Conservation (phyloP, 2,888 invertebrate species). For the Tetrapedia diversipes region DNA sequence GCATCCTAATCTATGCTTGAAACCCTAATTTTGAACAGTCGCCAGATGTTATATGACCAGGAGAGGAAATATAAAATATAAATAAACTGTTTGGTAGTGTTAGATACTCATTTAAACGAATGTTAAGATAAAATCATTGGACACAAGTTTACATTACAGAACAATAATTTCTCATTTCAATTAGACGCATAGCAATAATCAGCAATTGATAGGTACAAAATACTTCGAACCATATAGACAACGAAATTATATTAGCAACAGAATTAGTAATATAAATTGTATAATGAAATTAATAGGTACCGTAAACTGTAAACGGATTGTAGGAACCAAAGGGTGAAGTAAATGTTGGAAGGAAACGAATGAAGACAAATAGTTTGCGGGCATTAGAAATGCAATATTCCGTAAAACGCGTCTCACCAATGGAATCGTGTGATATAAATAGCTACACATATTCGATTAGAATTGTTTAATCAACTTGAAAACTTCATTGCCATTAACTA, state of each 20-base stretch:
- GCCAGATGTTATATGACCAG: slow-evolving; percentile 58
- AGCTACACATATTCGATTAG: slow-evolving; percentile 71
- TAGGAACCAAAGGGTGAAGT: slow-evolving; percentile 63
- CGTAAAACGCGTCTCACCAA: slow-evolving; percentile 61
- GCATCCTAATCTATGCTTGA: slow-evolving; percentile 79
- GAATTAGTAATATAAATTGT: slow-evolving; percentile 64
- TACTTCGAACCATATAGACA: slow-evolving; percentile 3
- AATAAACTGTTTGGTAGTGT: neutral
- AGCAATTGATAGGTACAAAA: no score
- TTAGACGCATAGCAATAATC: no score
- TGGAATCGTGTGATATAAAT: slow-evolving; percentile 66
- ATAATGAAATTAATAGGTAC: slow-evolving; percentile 69
- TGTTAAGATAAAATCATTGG: no score
- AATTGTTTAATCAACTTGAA: slow-evolving; percentile 54
- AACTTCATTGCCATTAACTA: slow-evolving; percentile 46
- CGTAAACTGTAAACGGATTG: slow-evolving; percentile 68
- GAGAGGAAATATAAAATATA: slow-evolving; percentile 29
- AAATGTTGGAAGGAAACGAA: slow-evolving; percentile 73
- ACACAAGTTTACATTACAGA: no score
- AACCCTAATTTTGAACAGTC: slow-evolving; percentile 66
- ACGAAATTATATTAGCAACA: slow-evolving; percentile 49
- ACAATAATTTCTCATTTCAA: no score
- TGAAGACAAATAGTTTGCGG: slow-evolving; percentile 73
- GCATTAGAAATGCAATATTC: slow-evolving; percentile 74
- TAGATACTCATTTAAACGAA: neutral